These are phyloP conservation scores for Leptopilina syphax DNA, from an alignment of 2,888 invertebrate genomes.

Conservation along the genomic window DNA sequence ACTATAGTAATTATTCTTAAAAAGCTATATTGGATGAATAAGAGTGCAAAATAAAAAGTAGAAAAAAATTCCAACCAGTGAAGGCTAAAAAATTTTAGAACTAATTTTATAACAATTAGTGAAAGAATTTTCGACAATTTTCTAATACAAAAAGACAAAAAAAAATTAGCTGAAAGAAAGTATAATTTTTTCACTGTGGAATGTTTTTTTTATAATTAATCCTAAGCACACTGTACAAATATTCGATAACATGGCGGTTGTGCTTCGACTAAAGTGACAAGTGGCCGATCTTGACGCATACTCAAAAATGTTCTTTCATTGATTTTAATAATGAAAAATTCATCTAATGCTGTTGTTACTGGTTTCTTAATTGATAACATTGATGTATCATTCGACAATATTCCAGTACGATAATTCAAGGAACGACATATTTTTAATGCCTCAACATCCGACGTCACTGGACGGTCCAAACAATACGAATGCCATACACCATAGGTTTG, in stretches of 20 bases:
- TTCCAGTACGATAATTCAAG: constrained; percentile 80
- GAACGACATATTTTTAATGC: constrained; percentile 81
- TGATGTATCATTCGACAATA: constrained; percentile 40
- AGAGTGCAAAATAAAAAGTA: too few relatives aligned
- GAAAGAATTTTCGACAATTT: neutral
- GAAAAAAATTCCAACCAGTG: too few relatives aligned
- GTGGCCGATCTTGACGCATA: constrained; percentile 60
- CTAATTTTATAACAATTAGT: too few relatives aligned
- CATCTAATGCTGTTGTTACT: constrained; percentile 54
- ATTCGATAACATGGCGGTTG: constrained; percentile 63
- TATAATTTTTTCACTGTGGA: neutral
- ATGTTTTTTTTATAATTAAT: neutral
- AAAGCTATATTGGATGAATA: too few relatives aligned
- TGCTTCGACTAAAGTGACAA: constrained; percentile 58
- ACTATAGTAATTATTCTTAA: too few relatives aligned
- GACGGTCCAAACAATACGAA: constrained; percentile 81
- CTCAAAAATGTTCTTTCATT: constrained; percentile 62
- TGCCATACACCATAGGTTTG: constrained; percentile 85
- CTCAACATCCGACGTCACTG: constrained; percentile 65
- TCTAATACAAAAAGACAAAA: neutral
- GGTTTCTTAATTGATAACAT: constrained; percentile 48
- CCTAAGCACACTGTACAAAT: constrained; percentile 58
- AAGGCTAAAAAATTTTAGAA: too few relatives aligned
- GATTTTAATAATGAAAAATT: constrained; percentile 65
- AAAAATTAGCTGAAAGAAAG: neutral